A percentile compares a stretch with the other conserved stretches of the same genome.
Evolutionary conservation across 2,888 invertebrate genomes (phyloP).

Genomic region (Diarsia brunnea): DNA sequence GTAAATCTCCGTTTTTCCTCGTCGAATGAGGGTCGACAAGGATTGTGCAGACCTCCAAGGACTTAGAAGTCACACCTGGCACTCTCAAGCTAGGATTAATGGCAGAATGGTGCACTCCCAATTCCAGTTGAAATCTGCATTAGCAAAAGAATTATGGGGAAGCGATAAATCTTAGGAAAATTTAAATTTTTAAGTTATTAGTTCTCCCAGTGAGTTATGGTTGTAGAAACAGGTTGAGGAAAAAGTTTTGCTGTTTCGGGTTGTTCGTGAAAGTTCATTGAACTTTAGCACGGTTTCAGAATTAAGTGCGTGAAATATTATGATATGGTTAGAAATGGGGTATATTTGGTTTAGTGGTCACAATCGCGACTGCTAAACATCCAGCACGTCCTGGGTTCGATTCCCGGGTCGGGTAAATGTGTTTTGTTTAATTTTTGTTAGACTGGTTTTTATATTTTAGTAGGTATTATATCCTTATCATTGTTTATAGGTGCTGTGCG

Average conservation of each 20-base stretch:
- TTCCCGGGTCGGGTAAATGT: no score
- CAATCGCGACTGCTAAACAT: no score
- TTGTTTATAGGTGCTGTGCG: no score
- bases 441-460: no score
- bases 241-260: slow-evolving; percentile 16
- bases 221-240: slow-evolving; percentile 17
- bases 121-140: slow-evolving; percentile 64
- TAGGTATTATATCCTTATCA: no score
- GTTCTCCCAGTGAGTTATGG: slow-evolving; percentile 40
- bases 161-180: slow-evolving; percentile 50
- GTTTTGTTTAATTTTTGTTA: no score
- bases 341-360: no score
- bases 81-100: slow-evolving; percentile 69
- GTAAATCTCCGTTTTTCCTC: slow-evolving; percentile 85
- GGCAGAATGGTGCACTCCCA: slow-evolving; percentile 63
- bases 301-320: neutral
- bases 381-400: no score
- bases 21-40: slow-evolving; percentile 71
- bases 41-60: slow-evolving; percentile 76
- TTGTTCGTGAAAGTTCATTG: slow-evolving; percentile 23
- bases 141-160: slow-evolving; percentile 56
- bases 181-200: slow-evolving; percentile 47
- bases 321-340: neutral
- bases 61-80: slow-evolving; percentile 78
- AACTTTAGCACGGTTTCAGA: slow-evolving; percentile 1